These are phyloP conservation scores for Thunnus maccoyii DNA, from an alignment of 2,113 vertebrate genomes.

Conservation along the genomic window DNA sequence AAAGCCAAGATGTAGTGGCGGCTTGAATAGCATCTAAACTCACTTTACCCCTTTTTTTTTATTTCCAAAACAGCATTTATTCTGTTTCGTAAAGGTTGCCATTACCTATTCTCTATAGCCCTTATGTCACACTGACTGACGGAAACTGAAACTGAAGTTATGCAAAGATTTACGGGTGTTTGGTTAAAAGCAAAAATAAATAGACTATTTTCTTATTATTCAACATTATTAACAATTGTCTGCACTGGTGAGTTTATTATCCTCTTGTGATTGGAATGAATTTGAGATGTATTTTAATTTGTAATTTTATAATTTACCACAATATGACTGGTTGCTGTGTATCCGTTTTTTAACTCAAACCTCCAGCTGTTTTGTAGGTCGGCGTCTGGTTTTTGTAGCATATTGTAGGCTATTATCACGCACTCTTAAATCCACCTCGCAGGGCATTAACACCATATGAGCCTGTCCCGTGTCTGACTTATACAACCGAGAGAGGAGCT, in stretches of 20 bases:
- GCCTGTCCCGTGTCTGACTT: slow-evolving; percentile 71
- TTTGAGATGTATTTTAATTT: neutral
- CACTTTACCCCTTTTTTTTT: neutral
- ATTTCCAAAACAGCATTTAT: neutral
- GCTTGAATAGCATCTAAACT: slow-evolving; percentile 28
- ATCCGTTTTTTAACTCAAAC: neutral
- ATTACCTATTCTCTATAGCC: neutral
- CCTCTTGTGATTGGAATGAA: neutral
- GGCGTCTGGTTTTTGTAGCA: slow-evolving; percentile 16
- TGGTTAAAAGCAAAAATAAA: neutral
- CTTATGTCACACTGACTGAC: neutral
- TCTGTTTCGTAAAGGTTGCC: neutral
- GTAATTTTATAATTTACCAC: neutral
- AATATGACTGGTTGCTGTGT: neutral
- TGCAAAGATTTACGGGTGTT: neutral
- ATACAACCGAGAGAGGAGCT: slow-evolving; percentile 73
- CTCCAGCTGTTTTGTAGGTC: slow-evolving; percentile 11
- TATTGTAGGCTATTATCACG: slow-evolving; percentile 14
- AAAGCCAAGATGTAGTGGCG: neutral
- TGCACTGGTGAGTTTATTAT: neutral
- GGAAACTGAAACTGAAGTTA: slow-evolving; percentile 18
- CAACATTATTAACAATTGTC: neutral
- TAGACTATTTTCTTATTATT: neutral
- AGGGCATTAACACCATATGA: slow-evolving; percentile 40
- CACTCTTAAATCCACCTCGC: slow-evolving; percentile 38